Conservation (phyloP, 2,797 vertebrate genomes). For the Mormyrus proboscirostris region DNA sequence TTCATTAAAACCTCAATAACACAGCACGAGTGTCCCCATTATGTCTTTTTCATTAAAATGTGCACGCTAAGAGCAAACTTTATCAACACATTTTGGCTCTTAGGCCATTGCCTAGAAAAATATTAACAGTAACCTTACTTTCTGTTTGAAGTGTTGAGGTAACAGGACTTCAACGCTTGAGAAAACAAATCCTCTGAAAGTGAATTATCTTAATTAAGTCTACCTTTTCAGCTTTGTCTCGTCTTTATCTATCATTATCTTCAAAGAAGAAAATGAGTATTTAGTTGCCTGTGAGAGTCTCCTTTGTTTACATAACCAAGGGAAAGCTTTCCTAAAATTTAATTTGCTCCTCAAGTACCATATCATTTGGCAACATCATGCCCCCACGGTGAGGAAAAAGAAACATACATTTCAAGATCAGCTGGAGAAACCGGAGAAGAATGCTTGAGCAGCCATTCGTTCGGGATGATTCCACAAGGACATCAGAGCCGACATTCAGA, state of each 20-base stretch:
- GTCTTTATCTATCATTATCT: not conserved
- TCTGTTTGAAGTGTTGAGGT: not conserved
- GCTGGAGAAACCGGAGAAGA: not conserved
- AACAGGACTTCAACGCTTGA: not conserved
- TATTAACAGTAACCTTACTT: not conserved
- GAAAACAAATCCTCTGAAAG: slow-evolving; percentile 10
- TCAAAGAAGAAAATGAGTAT: slow-evolving; percentile 14
- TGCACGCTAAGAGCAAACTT: not conserved
- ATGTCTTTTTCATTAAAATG: slow-evolving; percentile 24
- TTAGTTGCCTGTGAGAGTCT: not conserved
- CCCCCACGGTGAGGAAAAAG: not conserved
- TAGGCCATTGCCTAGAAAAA: not conserved
- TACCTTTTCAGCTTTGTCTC: slow-evolving; percentile 4
- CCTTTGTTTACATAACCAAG: slow-evolving; percentile 19
- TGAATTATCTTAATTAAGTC: slow-evolving; percentile 12
- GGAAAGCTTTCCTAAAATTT: slow-evolving; percentile 11
- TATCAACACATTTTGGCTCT: slow-evolving; percentile 13
- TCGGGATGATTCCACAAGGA: slow-evolving; percentile 4
- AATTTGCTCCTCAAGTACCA: slow-evolving; percentile 19
- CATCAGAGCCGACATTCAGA: not conserved
- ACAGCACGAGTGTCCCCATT: slow-evolving; percentile 31
- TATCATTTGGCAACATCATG: not conserved
- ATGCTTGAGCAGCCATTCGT: not conserved
- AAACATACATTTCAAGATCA: not conserved
- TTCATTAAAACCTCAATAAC: slow-evolving; percentile 33